Evolutionary conservation across 2,888 invertebrate genomes (phyloP).

Genomic region (Pyrrhosoma nymphula): DNA sequence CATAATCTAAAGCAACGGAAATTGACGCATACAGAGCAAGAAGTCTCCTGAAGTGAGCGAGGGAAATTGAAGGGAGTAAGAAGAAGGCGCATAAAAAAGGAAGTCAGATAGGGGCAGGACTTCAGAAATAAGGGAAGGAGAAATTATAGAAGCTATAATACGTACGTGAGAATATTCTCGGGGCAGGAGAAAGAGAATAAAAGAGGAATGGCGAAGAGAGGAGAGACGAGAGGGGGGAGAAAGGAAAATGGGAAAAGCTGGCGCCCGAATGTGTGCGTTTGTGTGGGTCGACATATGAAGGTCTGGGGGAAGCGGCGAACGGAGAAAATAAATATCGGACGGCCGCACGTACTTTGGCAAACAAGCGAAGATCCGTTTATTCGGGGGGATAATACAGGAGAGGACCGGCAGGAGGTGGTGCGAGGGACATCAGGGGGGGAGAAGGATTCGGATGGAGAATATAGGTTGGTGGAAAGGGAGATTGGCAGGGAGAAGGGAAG

Average conservation of each 20-base stretch:
- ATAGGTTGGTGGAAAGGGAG: too few relatives aligned
- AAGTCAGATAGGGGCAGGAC: neutral
- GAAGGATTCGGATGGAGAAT: neutral
- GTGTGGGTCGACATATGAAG: neutral
- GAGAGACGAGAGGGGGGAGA: neutral
- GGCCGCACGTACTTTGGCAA: constrained; percentile 50
- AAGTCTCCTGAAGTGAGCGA: neutral
- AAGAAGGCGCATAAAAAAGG: neutral
- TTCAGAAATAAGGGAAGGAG: neutral
- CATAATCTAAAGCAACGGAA: too few relatives aligned
- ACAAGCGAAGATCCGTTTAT: constrained; percentile 51
- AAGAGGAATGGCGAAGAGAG: neutral
- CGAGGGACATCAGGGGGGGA: neutral
- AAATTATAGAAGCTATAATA: neutral
- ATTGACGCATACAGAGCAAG: neutral
- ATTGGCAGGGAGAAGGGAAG: neutral
- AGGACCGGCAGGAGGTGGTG: neutral
- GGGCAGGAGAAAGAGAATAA: neutral
- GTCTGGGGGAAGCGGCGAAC: neutral
- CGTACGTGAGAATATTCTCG: neutral
- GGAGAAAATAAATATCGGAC: constrained; percentile 46
- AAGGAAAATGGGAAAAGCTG: neutral
- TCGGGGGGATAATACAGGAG: constrained; percentile 6
- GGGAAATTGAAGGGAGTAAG: neutral
- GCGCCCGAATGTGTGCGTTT: neutral